Percentiles rank a stretch among this genome's conserved stretches.
phyloP scores from a whole-genome alignment of 35 echinoderm and acorn worm species.

The Chiridota heheva region DNA sequence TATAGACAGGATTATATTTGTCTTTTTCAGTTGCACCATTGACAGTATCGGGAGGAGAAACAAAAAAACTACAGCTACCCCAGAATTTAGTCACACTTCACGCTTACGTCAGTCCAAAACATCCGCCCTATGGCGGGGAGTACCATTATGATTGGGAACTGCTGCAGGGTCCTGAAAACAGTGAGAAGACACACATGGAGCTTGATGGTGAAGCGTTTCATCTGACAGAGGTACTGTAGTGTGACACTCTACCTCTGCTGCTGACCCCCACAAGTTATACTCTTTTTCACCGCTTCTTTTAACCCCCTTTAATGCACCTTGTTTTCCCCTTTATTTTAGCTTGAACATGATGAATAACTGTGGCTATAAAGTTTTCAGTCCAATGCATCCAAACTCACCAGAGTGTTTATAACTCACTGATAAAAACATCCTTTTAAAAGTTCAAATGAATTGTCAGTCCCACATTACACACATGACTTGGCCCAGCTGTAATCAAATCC shows the following conservation, averaged over 20 bases:
- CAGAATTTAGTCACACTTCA: conserved; percentile 56
- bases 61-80: conserved; percentile 69
- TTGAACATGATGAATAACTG: too few species aligned
- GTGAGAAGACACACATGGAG: conserved; percentile 9
- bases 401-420: too few species aligned
- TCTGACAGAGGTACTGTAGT: conserved; percentile 31
- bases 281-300: not conserved
- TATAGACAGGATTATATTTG: too few species aligned
- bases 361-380: not conserved
- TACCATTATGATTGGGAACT: conserved; percentile 66
- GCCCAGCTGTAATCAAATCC: too few species aligned
- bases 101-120: conserved; percentile 50
- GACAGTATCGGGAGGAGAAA: conserved; percentile 68
- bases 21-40: conserved; percentile 52
- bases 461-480: too few species aligned
- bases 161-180: conserved; percentile 31
- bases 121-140: conserved; percentile 29
- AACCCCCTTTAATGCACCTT: not conserved
- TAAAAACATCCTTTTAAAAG: too few species aligned
- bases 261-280: too few species aligned
- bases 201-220: conserved; percentile 7
- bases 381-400: too few species aligned
- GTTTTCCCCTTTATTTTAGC: not conserved
- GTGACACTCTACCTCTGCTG: not conserved
- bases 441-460: too few species aligned